Evolutionary conservation across 1,140 invertebrate species (phyloP).

Genomic region (Oncopodura yosiiana): DNA sequence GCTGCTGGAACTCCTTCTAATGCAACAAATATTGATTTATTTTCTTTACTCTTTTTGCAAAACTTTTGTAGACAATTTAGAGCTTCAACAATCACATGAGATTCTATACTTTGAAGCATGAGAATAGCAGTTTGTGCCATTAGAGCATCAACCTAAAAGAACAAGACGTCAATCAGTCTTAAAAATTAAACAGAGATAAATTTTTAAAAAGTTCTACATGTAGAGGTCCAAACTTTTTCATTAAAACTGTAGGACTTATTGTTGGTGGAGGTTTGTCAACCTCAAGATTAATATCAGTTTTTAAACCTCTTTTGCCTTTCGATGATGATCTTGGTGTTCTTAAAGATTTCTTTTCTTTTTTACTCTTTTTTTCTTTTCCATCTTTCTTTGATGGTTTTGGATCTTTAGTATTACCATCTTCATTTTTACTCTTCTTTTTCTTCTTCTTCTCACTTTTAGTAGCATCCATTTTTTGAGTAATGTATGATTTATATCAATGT

Average conservation of each 20-base stretch:
- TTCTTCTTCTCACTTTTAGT: not conserved
- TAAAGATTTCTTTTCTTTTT: not conserved
- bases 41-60: constrained; percentile 18
- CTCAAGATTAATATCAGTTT: not conserved
- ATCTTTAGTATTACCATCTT: no score
- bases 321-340: not conserved
- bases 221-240: constrained; percentile 26
- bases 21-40: constrained; percentile 14
- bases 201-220: no score
- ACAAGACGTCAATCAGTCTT: no score
- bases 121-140: constrained; percentile 25
- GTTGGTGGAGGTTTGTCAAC: not conserved
- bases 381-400: no score
- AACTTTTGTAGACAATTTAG: constrained; percentile 27
- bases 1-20: constrained; percentile 12
- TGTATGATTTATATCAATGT: no score
- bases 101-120: constrained; percentile 16
- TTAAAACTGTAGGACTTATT: not conserved
- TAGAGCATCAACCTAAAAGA: no score
- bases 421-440: not conserved
- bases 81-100: constrained; percentile 26
- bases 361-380: not conserved
- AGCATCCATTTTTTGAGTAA: not conserved
- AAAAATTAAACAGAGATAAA: no score
- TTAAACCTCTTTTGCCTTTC: not conserved